Percentiles rank a stretch among this genome's conserved stretches.
phyloP scores from a whole-genome alignment of 1,140 invertebrate genomes.

The Nilaparvata lugens region DNA sequence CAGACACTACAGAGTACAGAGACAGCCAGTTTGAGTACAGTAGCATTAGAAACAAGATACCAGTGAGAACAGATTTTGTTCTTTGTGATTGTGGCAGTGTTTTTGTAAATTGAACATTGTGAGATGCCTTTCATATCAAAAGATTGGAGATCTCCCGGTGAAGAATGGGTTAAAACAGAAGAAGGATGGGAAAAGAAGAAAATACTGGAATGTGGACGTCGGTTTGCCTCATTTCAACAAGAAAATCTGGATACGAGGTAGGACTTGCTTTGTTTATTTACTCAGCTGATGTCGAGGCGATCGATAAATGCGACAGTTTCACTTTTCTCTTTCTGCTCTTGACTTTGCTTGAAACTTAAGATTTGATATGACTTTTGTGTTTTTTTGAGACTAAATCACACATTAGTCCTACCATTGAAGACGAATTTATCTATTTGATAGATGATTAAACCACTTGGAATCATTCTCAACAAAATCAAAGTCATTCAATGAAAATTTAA shows the following conservation, averaged over 20 bases:
- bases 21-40: background rate
- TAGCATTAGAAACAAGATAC: no score
- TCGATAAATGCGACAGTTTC: constrained; percentile 8
- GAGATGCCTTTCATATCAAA: constrained; percentile 91
- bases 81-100: background rate
- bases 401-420: no score
- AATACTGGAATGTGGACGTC: constrained; percentile 62
- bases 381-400: no score
- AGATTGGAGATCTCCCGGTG: constrained; percentile 90
- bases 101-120: background rate
- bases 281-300: constrained; percentile 18
- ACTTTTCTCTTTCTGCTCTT: background rate
- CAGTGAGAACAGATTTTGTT: background rate
- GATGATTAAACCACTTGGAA: no score
- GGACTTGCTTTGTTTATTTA: constrained; percentile 15
- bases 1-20: no score
- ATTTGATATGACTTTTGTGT: no score
- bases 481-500: no score
- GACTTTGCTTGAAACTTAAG: background rate
- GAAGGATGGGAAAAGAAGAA: constrained; percentile 95
- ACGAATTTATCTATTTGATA: no score
- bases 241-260: constrained; percentile 17
- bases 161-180: constrained; percentile 95
- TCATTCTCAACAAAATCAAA: no score
- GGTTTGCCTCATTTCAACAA: constrained; percentile 10